Evolutionary conservation across 2,888 invertebrate species (phyloP).

Genomic region (Camptogramma bilineatum): DNA sequence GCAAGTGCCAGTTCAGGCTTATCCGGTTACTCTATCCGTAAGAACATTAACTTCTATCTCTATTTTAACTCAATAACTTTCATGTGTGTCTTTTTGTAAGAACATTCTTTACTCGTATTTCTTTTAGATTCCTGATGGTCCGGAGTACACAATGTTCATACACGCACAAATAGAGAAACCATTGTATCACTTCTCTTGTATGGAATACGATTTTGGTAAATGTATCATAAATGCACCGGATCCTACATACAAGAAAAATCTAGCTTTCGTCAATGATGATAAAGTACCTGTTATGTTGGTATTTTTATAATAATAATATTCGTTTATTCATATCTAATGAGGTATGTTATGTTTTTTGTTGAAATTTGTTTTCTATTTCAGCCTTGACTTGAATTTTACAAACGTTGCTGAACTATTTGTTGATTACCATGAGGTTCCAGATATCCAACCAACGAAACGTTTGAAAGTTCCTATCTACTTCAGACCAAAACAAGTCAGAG

Average conservation of each 20-base stretch:
- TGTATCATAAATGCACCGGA: conserved; percentile 86
- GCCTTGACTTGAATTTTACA: conserved; percentile 80
- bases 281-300: conserved; percentile 62
- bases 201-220: conserved; percentile 87
- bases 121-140: conserved; percentile 87
- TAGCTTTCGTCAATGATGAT: conserved; percentile 70
- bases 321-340: background rate
- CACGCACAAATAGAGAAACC: conserved; percentile 85
- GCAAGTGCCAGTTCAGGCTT: conserved; percentile 72
- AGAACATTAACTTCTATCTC: conserved; percentile 31
- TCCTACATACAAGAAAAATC: conserved; percentile 73
- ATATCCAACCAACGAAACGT: conserved; percentile 71
- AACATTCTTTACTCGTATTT: background rate
- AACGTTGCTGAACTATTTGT: conserved; percentile 81
- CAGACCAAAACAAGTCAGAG: conserved; percentile 80
- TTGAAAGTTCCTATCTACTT: conserved; percentile 82
- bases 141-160: conserved; percentile 85
- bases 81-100: background rate
- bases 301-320: background rate
- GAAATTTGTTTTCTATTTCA: conserved; percentile 53
- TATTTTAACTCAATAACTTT: background rate
- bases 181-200: conserved; percentile 86
- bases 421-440: conserved; percentile 67
- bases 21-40: conserved; percentile 70
- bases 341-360: background rate